Evolutionary conservation across 2,113 vertebrate species (phyloP).

Genomic region (Sinocyclocheilus anophthalmus): DNA sequence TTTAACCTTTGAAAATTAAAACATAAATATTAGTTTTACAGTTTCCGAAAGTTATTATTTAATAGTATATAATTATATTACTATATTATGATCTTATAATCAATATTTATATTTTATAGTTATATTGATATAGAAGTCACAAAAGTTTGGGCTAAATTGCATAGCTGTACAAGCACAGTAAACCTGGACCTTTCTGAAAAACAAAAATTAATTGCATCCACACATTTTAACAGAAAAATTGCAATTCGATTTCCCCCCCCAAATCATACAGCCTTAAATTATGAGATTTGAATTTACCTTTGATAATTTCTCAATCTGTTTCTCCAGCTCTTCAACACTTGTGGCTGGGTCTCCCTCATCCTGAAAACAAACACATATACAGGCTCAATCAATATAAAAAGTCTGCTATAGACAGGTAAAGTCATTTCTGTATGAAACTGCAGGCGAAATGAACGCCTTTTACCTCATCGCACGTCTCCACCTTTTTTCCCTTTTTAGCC

Average conservation of each 20-base stretch:
- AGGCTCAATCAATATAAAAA: not conserved
- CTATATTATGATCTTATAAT: not conserved
- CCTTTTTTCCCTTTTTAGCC: slow-evolving; percentile 92
- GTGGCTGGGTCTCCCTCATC: slow-evolving; percentile 94
- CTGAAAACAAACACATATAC: slow-evolving; percentile 65
- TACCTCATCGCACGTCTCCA: slow-evolving; percentile 92
- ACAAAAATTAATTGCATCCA: not conserved
- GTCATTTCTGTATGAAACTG: not conserved
- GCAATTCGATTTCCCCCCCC: too few species aligned
- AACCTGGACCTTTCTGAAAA: too few species aligned
- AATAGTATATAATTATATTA: too few species aligned
- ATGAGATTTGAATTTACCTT: slow-evolving; percentile 80
- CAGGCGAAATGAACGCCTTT: slow-evolving; percentile 58
- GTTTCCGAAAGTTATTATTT: not conserved
- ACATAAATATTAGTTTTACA: not conserved
- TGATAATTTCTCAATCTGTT: slow-evolving; percentile 95
- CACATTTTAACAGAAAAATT: not conserved
- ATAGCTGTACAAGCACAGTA: not conserved
- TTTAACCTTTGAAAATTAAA: not conserved
- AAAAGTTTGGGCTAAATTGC: not conserved
- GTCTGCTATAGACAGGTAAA: not conserved
- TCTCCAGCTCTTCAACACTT: slow-evolving; percentile 95
- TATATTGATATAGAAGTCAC: not conserved
- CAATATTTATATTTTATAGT: not conserved
- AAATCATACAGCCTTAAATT: not conserved